Base-by-base conservation (phyloP, 2,888 invertebrate genomes). In the Colletes collaris region DNA sequence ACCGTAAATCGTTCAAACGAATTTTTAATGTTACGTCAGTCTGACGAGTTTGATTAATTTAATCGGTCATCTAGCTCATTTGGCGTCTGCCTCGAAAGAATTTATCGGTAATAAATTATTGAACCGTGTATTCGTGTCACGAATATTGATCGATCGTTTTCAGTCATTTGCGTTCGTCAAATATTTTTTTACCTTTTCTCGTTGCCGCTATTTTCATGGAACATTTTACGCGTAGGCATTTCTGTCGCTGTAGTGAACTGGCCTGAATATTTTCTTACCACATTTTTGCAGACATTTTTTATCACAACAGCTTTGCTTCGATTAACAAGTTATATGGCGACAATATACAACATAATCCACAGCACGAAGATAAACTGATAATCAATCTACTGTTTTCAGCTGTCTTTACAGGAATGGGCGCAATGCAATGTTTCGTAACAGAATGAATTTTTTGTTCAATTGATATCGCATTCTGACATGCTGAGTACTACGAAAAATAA, bases 331-430 rank as follows among this genome's bases (percentile, higher is more conserved):
- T 37, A 63, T 64, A 70, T 40, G 46, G 52, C 13, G 35, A 37
- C 59, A 55, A 56, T 60, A 37, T 60, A 50, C 67, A 69, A 55
- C 55, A 64, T 35, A 70, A 56, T 64, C 27, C 63, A 37, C 27
- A 49, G 70, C 65, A 69, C 50, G 19, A 62, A 59, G 56, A 66
- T 67, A 62, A 67, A 76, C 59, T 46, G 72, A 73, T 81, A 79
- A 84, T 69, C 60, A 27, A 82, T 63, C 52, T 46, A 62, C 63
- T 79, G 77, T 79, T 84, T 83, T 82, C 86, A 84, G 79, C 84
- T 60, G 63, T 65, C 80, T 79, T 84, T 82, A 68, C 84, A 86
- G 86, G 84, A 86, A 81, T 75, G 81, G 84, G 65, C 56, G 69
- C 73, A 66, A 69, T 78, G 66, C 52, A 66, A 72, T 80, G 64